phyloP scores from a whole-genome alignment of 2,113 vertebrate genomes.

The Calyptommatus sinebrachiatus region DNA sequence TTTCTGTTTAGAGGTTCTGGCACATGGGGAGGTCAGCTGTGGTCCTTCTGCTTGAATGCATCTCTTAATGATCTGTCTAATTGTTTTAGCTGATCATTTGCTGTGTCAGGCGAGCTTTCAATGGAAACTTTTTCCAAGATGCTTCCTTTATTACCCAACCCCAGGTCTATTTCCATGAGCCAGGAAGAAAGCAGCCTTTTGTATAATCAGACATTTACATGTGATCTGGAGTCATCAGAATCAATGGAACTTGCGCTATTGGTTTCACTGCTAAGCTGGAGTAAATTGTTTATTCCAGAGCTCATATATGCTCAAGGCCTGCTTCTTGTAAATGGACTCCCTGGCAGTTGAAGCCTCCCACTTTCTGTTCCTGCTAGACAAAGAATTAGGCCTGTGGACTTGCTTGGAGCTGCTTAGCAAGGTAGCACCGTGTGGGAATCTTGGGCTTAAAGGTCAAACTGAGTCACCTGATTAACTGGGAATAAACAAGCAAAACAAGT shows the following conservation, averaged over 20 bases:
- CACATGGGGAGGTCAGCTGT: slow-evolving; percentile 52
- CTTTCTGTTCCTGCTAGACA: no score
- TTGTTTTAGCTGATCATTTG: slow-evolving; percentile 23
- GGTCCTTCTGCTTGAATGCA: slow-evolving; percentile 61
- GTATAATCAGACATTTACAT: no score
- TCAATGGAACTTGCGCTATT: neutral
- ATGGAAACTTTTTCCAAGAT: slow-evolving; percentile 24
- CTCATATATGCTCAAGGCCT: no score
- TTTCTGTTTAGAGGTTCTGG: slow-evolving; percentile 4
- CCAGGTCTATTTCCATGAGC: neutral
- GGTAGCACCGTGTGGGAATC: no score
- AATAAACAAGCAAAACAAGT: no score
- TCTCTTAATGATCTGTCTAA: slow-evolving; percentile 47
- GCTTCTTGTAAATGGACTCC: neutral
- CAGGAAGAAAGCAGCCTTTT: neutral
- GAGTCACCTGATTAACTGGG: no score
- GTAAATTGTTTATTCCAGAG: neutral
- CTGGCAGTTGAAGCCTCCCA: neutral
- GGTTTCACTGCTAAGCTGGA: neutral
- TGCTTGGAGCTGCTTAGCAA: no score
- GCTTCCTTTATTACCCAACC: fast-evolving
- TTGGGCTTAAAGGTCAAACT: no score
- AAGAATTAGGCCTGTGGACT: no score
- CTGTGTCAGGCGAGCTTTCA: slow-evolving; percentile 33
- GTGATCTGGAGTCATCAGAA: no score